A percentile compares a stretch with the other conserved stretches of the same genome.
These are phyloP conservation scores for Recurvirostra avosetta DNA, from an alignment of 2,113 vertebrate genomes.

Conservation along the genomic window DNA sequence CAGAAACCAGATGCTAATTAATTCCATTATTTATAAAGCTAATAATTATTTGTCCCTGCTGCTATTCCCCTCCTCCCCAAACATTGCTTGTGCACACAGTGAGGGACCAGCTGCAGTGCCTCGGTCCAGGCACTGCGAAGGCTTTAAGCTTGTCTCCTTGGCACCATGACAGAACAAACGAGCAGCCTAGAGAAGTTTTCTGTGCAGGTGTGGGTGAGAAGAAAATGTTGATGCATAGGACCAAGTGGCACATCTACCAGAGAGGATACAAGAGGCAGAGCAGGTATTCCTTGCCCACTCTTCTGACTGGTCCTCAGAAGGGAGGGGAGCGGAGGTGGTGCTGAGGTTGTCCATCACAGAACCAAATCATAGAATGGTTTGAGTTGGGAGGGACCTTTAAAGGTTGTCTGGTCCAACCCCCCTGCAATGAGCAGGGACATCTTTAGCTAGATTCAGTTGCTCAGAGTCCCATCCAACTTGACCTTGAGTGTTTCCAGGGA, in stretches of 20 bases:
- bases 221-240: background rate
- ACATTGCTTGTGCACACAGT: background rate
- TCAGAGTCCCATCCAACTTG: background rate
- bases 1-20: conserved; percentile 3
- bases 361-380: background rate
- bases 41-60: conserved; percentile 15
- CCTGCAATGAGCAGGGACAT: background rate
- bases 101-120: background rate
- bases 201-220: background rate
- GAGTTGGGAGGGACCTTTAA: background rate
- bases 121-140: background rate
- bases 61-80: background rate
- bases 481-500: background rate
- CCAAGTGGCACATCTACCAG: background rate
- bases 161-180: background rate
- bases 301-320: background rate
- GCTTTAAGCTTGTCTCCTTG: background rate
- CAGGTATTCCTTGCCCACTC: fast-evolving
- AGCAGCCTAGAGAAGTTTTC: background rate
- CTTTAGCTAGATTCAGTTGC: background rate
- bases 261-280: background rate
- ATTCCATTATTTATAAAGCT: conserved; percentile 23
- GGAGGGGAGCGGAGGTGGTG: fast-evolving
- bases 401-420: background rate
- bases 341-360: background rate